Percentiles rank a stretch among this genome's conserved stretches.
Evolutionary conservation across 2,113 vertebrate species (phyloP).

Genomic region (Ailuropoda melanoleuca): DNA sequence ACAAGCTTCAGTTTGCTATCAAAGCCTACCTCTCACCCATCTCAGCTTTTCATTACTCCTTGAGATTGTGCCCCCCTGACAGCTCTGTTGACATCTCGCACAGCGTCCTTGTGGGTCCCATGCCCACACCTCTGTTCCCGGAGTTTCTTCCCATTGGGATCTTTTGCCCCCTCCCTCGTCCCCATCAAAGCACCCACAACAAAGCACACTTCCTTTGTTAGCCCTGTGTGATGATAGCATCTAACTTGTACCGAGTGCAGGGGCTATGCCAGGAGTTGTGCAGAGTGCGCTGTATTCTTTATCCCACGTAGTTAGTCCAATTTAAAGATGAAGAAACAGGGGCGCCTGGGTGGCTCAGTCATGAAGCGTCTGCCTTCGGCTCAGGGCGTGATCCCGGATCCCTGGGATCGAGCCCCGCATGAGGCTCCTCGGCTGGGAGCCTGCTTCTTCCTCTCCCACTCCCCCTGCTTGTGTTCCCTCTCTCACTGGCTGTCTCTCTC

Average conservation of each 20-base stretch:
- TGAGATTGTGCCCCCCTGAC: not conserved
- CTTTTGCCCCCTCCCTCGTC: not conserved
- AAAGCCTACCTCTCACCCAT: not conserved
- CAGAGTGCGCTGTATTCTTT: not conserved
- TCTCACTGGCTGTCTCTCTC: no score
- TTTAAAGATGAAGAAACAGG: not conserved
- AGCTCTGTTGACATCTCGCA: not conserved
- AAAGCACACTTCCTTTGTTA: not conserved
- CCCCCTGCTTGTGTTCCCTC: no score
- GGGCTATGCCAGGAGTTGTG: not conserved
- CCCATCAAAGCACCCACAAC: not conserved
- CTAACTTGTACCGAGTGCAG: not conserved
- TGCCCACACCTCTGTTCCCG: not conserved
- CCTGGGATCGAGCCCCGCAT: no score
- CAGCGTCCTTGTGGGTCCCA: not conserved
- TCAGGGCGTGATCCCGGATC: no score
- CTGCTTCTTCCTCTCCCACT: no score
- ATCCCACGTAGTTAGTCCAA: not conserved
- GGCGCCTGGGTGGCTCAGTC: not conserved
- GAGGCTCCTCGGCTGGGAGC: no score
- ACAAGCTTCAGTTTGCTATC: constrained; percentile 28
- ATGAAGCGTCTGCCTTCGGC: no score
- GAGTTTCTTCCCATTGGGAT: not conserved
- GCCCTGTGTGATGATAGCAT: not conserved
- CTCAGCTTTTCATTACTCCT: not conserved